phyloP scores from a whole-genome alignment of 1,140 invertebrate species.

The Eubasilissa regina region DNA sequence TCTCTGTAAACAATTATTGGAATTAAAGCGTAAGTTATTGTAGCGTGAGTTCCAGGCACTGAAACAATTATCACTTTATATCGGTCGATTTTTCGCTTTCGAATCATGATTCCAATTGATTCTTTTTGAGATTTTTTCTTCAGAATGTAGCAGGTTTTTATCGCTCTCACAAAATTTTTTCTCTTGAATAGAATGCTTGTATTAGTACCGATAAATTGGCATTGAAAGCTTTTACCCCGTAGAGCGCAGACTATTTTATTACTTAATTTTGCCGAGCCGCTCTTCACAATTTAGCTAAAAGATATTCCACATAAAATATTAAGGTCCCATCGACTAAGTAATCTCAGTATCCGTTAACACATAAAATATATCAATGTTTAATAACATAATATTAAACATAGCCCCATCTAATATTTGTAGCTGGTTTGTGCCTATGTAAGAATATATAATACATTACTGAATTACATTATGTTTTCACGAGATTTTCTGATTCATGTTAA shows the following conservation, averaged over 20 bases:
- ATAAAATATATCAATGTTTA: constrained; percentile 34
- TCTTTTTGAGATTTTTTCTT: constrained; percentile 10
- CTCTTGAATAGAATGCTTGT: constrained; percentile 31
- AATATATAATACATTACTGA: not conserved
- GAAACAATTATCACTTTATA: not conserved
- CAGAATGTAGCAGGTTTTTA: constrained; percentile 11
- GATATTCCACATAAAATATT: constrained; percentile 39
- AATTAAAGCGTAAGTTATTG: constrained; percentile 21
- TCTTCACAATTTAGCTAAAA: constrained; percentile 37
- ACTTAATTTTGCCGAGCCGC: constrained; percentile 29
- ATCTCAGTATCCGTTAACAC: constrained; percentile 19
- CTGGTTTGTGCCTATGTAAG: not conserved
- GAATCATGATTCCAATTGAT: constrained; percentile 36
- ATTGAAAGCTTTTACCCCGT: constrained; percentile 39
- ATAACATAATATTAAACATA: constrained; percentile 7
- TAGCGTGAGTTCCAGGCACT: constrained; percentile 5
- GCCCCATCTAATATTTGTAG: constrained; percentile 22
- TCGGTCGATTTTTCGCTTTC: constrained; percentile 1
- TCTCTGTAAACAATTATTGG: constrained; percentile 1
- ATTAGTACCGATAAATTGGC: constrained; percentile 35
- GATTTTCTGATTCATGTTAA: not conserved
- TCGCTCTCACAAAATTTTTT: constrained; percentile 24
- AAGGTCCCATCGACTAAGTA: constrained; percentile 7
- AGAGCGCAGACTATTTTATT: constrained; percentile 36
- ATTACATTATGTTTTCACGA: not conserved